Conservation (phyloP, 1,140 invertebrate genomes). For the Holcopasites calliopsidis region DNA sequence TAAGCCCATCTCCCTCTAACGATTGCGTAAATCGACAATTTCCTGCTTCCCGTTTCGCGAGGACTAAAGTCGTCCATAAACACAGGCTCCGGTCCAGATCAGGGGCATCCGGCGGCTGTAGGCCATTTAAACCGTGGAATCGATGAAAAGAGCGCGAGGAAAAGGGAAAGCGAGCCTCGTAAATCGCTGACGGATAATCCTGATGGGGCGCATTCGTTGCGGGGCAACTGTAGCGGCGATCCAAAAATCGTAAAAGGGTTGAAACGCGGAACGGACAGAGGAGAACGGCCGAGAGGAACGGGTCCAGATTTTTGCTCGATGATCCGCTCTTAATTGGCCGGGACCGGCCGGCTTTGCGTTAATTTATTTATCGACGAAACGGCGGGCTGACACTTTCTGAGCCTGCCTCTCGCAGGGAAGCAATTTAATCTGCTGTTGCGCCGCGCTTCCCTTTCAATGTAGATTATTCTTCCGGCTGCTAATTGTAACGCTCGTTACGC, state of each 20-base stretch:
- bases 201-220: conserved; percentile 48
- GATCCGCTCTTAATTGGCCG: conserved; percentile 27
- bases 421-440: conserved; percentile 48
- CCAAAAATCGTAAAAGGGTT: conserved; percentile 52
- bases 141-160: conserved; percentile 34
- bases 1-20: not conserved
- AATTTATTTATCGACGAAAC: conserved; percentile 42
- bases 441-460: conserved; percentile 1
- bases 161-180: conserved; percentile 39
- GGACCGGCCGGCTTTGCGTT: conserved; percentile 9
- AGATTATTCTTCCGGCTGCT: conserved; percentile 35
- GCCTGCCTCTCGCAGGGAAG: not conserved
- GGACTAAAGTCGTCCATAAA: conserved; percentile 18
- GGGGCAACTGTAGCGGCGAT: conserved; percentile 46
- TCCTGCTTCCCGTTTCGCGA: not conserved
- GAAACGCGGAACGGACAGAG: conserved; percentile 6
- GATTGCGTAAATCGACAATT: conserved; percentile 24
- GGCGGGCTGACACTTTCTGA: conserved; percentile 23
- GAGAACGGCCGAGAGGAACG: not conserved
- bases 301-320: not conserved
- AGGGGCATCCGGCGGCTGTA: conserved; percentile 12
- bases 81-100: conserved; percentile 17
- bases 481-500: conserved; percentile 21
- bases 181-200: conserved; percentile 58
- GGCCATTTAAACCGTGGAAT: conserved; percentile 42